Evolutionary conservation across 2,888 invertebrate genomes (phyloP).

Genomic region (Candidula unifasciata): DNA sequence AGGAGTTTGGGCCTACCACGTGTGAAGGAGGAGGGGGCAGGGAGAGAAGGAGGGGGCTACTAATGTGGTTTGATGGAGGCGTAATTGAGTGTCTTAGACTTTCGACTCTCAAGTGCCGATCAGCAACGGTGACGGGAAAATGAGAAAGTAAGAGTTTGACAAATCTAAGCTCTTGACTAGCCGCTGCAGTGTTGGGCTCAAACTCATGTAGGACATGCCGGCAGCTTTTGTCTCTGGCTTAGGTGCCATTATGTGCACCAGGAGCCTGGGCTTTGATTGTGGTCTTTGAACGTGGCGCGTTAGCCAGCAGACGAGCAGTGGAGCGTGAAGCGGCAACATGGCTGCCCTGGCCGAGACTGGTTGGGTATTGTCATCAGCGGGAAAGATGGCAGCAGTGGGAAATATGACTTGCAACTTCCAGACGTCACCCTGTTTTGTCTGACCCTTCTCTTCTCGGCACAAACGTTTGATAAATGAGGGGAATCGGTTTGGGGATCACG

Average conservation of each 20-base stretch:
- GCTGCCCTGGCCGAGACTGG: not conserved
- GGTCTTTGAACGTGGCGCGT: not conserved
- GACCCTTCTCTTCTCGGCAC: not conserved
- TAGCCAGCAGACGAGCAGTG: not conserved
- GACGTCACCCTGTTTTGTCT: not conserved
- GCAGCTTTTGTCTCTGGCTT: slow-evolving; percentile 2
- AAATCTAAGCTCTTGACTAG: slow-evolving; percentile 35
- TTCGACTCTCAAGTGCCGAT: not conserved
- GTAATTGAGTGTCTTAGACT: not conserved
- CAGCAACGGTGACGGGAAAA: not conserved
- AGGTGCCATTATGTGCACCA: not conserved
- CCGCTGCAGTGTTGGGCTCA: not conserved
- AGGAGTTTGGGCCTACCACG: not conserved
- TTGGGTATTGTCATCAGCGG: not conserved
- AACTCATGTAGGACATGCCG: not conserved
- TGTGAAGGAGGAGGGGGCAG: too few relatives aligned
- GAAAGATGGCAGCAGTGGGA: not conserved
- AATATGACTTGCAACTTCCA: slow-evolving; percentile 22
- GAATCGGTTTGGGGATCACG: too few relatives aligned
- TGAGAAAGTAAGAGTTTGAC: slow-evolving; percentile 42
- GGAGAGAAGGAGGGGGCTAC: not conserved
- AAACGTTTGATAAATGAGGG: not conserved
- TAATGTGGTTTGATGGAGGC: slow-evolving; percentile 9
- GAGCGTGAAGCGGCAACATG: slow-evolving; percentile 41
- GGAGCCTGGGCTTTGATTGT: not conserved